Percentiles rank a stretch among this genome's conserved stretches.
Conservation (phyloP, 2,113 vertebrate genomes). For the Ellobius talpinus region DNA sequence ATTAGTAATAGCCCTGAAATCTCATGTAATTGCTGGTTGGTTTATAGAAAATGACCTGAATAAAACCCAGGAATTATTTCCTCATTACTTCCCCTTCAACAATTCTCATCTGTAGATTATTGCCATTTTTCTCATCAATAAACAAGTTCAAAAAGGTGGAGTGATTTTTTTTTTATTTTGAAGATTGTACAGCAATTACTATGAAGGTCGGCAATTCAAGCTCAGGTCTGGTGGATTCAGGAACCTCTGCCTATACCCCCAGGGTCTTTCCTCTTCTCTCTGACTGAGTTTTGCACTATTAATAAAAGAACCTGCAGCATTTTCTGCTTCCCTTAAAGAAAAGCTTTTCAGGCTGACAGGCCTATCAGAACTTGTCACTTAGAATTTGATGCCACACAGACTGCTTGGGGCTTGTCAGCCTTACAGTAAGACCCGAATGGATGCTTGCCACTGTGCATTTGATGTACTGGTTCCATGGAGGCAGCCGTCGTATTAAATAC, state of each 20-base stretch:
- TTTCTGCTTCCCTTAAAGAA: conserved; percentile 76
- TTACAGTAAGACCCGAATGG: not conserved
- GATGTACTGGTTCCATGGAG: conserved; percentile 66
- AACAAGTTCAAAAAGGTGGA: conserved; percentile 20
- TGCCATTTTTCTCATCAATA: conserved; percentile 13
- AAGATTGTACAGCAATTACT: not conserved
- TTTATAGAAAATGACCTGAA: not conserved
- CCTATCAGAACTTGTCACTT: conserved; percentile 78
- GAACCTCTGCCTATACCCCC: not conserved
- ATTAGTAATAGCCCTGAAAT: not conserved
- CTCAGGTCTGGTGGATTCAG: not conserved
- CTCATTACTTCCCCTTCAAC: not conserved
- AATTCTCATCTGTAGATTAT: not conserved
- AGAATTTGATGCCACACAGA: conserved; percentile 61
- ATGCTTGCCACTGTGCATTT: conserved; percentile 47
- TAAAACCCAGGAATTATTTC: not conserved
- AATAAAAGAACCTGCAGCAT: conserved; percentile 62
- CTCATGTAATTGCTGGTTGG: not conserved
- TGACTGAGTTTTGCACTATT: conserved; percentile 48
- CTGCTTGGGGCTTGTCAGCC: conserved; percentile 45
- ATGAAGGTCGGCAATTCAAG: not conserved
- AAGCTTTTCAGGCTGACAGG: conserved; percentile 75
- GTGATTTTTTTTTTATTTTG: not conserved
- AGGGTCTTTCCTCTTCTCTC: not conserved
- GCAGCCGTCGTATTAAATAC: conserved; percentile 78